These are phyloP conservation scores for Eutrigla gurnardus DNA, from an alignment of 2,797 vertebrate species.

Conservation along the genomic window DNA sequence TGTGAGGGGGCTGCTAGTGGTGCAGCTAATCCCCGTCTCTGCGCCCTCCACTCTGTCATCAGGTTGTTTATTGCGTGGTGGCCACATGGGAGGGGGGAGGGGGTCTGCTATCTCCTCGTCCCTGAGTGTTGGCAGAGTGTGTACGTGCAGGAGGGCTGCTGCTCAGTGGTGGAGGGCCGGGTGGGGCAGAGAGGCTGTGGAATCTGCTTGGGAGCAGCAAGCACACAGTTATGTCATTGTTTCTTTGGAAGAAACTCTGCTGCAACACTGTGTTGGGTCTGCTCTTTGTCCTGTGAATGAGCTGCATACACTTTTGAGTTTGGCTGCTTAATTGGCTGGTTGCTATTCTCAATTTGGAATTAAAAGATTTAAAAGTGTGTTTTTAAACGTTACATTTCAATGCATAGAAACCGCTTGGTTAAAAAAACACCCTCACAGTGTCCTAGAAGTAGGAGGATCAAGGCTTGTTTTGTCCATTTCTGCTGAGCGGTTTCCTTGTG, in stretches of 20 bases:
- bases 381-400: conserved; percentile 4
- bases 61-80: conserved; percentile 67
- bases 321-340: conserved; percentile 12
- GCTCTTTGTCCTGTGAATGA: conserved; percentile 17
- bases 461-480: conserved; percentile 37
- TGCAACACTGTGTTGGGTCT: background rate
- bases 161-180: conserved; percentile 69
- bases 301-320: conserved; percentile 11
- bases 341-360: conserved; percentile 12
- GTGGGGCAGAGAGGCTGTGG: conserved; percentile 63
- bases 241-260: conserved; percentile 28
- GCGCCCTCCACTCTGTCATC: conserved; percentile 62
- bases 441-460: conserved; percentile 23
- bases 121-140: conserved; percentile 63
- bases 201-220: conserved; percentile 59
- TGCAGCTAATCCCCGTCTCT: conserved; percentile 55
- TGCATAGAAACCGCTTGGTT: background rate
- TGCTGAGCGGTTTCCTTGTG: conserved; percentile 50
- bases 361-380: conserved; percentile 7
- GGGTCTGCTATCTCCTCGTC: conserved; percentile 48
- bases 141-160: conserved; percentile 75
- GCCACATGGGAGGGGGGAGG: conserved; percentile 14
- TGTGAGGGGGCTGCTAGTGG: conserved; percentile 40
- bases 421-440: background rate
- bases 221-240: conserved; percentile 68